Base-by-base conservation (phyloP, 2,888 invertebrate genomes). In the Zootermopsis nevadensis region DNA sequence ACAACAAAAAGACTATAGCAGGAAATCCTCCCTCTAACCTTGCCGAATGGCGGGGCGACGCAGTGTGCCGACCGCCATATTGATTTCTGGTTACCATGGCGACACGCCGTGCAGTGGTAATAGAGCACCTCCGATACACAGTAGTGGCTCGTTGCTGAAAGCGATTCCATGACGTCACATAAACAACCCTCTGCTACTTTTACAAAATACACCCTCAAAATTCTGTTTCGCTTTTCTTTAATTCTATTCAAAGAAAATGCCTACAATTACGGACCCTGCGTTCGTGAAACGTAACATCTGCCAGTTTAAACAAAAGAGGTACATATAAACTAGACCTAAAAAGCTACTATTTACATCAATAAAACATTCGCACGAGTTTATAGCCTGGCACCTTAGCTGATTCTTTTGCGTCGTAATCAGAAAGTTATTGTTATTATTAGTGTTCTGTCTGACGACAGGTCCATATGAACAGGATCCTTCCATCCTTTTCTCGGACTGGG, bases 51-150 rank as follows among this genome's bases (percentile, higher is more conserved):
- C 15, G 48, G 48, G 15, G 48, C 48, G 48, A 27, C n/a, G 60
- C 60, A 60, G 60, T 60, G 38, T 74, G 42, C 74, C 35, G 38
- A n/a, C 74, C 74, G 38, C 74, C 74, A 74, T 74, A 74, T 74
- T 74, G 74, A 74, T 74, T 74, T 74, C 42, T 38, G 12, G 74
- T 74, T 38, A 38, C 74, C 74, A 74, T 74, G 15, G 74, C 31
- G 74, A 74, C 74, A n/a, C 38, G 24, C 35, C 35, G 38, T 74
- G 19, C 74, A 19, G 31, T 38, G n/a, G 74, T 74, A 74, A 35
- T 22, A n/a, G 74, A 35, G 74, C 38, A n/a, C 24, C 66, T 4
- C 12, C 48, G n/a, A n/a, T n/a, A 27, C 10, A 60, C n/a, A 6
- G 60, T 60, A 60, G 69, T 33, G 22, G 33, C 15, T 22, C 69